A percentile compares a stretch with the other conserved stretches of the same genome.
These are phyloP conservation scores for Clivina fossor DNA, from an alignment of 2,888 invertebrate genomes.

Conservation along the genomic window DNA sequence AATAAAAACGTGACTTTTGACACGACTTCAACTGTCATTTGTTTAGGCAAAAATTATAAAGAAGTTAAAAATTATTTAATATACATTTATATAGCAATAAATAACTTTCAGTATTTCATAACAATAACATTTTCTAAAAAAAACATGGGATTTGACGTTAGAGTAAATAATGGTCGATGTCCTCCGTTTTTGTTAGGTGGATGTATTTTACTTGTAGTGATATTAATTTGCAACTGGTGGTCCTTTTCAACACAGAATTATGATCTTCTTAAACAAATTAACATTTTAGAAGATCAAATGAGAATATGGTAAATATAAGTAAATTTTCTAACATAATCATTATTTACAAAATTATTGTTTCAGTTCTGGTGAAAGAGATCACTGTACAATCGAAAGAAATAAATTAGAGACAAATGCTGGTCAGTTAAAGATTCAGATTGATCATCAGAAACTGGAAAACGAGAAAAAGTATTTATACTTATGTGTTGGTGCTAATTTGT, in stretches of 20 bases:
- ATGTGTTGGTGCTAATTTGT: too few relatives aligned
- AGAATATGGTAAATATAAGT: slow-evolving; percentile 20
- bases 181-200: slow-evolving; percentile 23
- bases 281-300: slow-evolving; percentile 24
- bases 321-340: background rate
- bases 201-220: slow-evolving; percentile 19
- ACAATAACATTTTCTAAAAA: too few relatives aligned
- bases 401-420: slow-evolving; percentile 19
- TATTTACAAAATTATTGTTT: slow-evolving; percentile 4
- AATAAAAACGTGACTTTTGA: too few relatives aligned
- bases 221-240: slow-evolving; percentile 28
- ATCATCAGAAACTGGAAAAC: slow-evolving; percentile 12
- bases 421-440: slow-evolving; percentile 15
- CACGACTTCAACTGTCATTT: too few relatives aligned
- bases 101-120: too few relatives aligned
- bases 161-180: slow-evolving; percentile 23
- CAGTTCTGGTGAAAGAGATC: slow-evolving; percentile 24
- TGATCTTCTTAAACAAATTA: slow-evolving; percentile 23
- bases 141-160: slow-evolving; percentile 26
- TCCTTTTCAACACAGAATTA: slow-evolving; percentile 26
- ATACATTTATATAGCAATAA: too few relatives aligned
- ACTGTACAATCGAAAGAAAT: slow-evolving; percentile 22
- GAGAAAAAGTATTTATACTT: slow-evolving; percentile 11
- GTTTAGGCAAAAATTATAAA: too few relatives aligned
- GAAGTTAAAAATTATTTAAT: too few relatives aligned